A percentile compares a stretch with the other conserved stretches of the same genome.
These are phyloP conservation scores for Scomberomorus guttatus DNA, from an alignment of 2,797 vertebrate species.

Conservation along the genomic window DNA sequence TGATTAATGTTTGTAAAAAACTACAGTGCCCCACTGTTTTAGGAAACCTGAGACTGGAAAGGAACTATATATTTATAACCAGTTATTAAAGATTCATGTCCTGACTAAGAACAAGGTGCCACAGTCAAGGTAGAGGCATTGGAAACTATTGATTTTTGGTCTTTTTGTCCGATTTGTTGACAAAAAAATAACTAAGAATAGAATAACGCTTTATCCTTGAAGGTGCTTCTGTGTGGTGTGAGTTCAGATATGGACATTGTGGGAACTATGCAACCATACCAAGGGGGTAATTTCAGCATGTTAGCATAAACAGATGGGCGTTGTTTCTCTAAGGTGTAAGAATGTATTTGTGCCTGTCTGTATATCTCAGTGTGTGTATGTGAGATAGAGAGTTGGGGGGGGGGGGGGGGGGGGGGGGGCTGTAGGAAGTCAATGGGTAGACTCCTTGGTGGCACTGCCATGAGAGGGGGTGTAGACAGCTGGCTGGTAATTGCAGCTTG, in stretches of 20 bases:
- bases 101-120: neutral
- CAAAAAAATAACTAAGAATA: neutral
- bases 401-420: slow-evolving; percentile 31
- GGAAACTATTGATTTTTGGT: neutral
- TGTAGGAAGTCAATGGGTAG: slow-evolving; percentile 43
- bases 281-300: neutral
- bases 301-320: neutral
- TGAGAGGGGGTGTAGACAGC: slow-evolving; percentile 83
- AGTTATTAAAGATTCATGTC: neutral
- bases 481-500: slow-evolving; percentile 91
- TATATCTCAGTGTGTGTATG: slow-evolving; percentile 11
- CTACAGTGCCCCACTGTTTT: no score
- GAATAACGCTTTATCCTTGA: neutral
- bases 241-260: no score
- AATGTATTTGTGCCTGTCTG: neutral
- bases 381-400: slow-evolving; percentile 7
- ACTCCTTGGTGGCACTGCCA: slow-evolving; percentile 41
- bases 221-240: neutral
- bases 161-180: neutral
- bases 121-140: neutral
- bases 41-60: neutral
- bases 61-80: neutral
- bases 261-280: no score
- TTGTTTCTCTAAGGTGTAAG: neutral
- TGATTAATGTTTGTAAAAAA: no score